Conservation (phyloP, 1,140 invertebrate genomes). For the Ganaspis sp. region DNA sequence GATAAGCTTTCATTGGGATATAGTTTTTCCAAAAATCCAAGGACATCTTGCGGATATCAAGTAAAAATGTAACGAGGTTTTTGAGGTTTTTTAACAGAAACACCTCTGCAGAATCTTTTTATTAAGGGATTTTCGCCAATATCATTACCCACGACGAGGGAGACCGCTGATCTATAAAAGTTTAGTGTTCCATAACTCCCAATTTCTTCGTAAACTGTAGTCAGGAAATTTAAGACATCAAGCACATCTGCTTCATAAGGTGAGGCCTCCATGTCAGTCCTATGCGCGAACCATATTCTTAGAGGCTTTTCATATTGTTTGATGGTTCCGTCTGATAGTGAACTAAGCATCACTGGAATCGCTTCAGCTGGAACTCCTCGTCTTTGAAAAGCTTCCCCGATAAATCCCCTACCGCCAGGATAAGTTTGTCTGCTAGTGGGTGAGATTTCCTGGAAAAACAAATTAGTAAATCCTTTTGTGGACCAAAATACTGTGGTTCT, state of each 20-base stretch:
- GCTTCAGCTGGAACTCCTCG: background rate
- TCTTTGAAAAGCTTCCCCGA: conserved; percentile 34
- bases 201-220: conserved; percentile 43
- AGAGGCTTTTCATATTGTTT: no score
- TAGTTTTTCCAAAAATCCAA: conserved; percentile 44
- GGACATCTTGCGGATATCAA: conserved; percentile 52
- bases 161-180: conserved; percentile 49
- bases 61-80: conserved; percentile 49
- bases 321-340: conserved; percentile 39
- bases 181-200: conserved; percentile 54
- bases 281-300: background rate
- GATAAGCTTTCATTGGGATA: conserved; percentile 25
- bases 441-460: conserved; percentile 50
- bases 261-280: conserved; percentile 40
- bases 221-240: conserved; percentile 26
- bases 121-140: conserved; percentile 45
- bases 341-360: conserved; percentile 52
- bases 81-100: conserved; percentile 45
- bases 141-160: conserved; percentile 41
- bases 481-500: conserved; percentile 31
- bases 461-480: conserved; percentile 50
- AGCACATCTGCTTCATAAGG: conserved; percentile 34
- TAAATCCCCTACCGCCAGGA: conserved; percentile 44
- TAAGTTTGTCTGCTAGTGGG: conserved; percentile 10
- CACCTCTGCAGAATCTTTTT: conserved; percentile 53